Evolutionary conservation across 2,888 invertebrate genomes (phyloP).

Genomic region (Sturmia bella): DNA sequence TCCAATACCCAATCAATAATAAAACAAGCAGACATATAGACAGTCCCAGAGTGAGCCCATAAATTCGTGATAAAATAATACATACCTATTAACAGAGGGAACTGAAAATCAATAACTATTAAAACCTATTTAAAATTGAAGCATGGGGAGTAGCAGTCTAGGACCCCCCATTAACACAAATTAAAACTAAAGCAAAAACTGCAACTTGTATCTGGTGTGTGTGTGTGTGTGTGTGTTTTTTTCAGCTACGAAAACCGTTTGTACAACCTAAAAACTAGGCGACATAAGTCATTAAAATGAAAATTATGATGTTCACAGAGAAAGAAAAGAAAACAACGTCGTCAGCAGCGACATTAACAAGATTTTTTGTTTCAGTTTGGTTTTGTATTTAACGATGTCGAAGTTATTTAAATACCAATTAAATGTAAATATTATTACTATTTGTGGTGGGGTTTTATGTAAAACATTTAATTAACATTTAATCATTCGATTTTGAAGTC

Average conservation of each 20-base stretch:
- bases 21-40: background rate
- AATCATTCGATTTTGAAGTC: constrained; percentile 59
- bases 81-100: constrained; percentile 25
- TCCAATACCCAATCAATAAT: background rate
- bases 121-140: constrained; percentile 35
- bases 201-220: constrained; percentile 1
- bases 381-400: constrained; percentile 54
- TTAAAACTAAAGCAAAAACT: too few species aligned
- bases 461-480: constrained; percentile 70
- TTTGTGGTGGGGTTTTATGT: constrained; percentile 60
- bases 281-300: constrained; percentile 67
- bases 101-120: constrained; percentile 26
- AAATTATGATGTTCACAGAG: constrained; percentile 64
- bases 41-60: constrained; percentile 62
- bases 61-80: constrained; percentile 67
- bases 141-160: constrained; percentile 42
- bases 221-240: background rate
- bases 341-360: constrained; percentile 18
- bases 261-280: constrained; percentile 54
- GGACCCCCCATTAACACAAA: constrained; percentile 66
- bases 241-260: too few species aligned
- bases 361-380: background rate
- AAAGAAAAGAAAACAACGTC: background rate
- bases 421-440: constrained; percentile 65
- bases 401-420: constrained; percentile 69